These are phyloP conservation scores for Bothrops jararaca DNA, from an alignment of 2,113 vertebrate genomes.

Conservation along the genomic window DNA sequence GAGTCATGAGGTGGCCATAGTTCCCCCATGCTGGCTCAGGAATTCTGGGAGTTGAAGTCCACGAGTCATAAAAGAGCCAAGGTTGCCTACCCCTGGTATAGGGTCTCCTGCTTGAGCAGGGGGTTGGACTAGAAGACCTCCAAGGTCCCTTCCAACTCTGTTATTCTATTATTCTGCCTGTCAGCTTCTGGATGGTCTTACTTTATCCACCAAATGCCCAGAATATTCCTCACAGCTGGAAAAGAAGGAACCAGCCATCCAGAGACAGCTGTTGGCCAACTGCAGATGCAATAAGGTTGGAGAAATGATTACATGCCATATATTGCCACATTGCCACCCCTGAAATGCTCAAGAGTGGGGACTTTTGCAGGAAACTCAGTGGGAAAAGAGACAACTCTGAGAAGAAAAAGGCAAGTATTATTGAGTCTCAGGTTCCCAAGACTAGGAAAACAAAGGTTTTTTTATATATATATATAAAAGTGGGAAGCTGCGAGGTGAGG, in stretches of 20 bases:
- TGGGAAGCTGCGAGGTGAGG: not conserved
- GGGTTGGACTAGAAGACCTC: not conserved
- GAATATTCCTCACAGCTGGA: not conserved
- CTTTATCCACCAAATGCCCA: too few species aligned
- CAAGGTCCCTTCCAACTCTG: not conserved
- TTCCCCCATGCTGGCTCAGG: too few species aligned
- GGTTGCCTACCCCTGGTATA: too few species aligned
- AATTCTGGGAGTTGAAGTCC: too few species aligned
- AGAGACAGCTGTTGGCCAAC: not conserved
- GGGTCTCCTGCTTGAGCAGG: not conserved
- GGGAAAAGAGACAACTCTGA: not conserved
- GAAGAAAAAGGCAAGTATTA: not conserved
- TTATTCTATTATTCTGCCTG: not conserved
- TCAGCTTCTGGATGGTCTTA: too few species aligned
- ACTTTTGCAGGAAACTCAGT: too few species aligned
- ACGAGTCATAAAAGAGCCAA: too few species aligned
- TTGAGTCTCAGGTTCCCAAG: too few species aligned
- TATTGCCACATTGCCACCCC: too few species aligned
- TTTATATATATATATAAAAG: not conserved
- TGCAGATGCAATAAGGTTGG: not conserved
- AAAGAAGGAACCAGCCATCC: not conserved
- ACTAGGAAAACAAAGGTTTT: not conserved
- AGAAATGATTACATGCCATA: not conserved
- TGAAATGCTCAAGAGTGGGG: not conserved
- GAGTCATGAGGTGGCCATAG: too few species aligned